These are phyloP conservation scores for Chaetodon auriga DNA, from an alignment of 2,113 vertebrate genomes.

Conservation along the genomic window DNA sequence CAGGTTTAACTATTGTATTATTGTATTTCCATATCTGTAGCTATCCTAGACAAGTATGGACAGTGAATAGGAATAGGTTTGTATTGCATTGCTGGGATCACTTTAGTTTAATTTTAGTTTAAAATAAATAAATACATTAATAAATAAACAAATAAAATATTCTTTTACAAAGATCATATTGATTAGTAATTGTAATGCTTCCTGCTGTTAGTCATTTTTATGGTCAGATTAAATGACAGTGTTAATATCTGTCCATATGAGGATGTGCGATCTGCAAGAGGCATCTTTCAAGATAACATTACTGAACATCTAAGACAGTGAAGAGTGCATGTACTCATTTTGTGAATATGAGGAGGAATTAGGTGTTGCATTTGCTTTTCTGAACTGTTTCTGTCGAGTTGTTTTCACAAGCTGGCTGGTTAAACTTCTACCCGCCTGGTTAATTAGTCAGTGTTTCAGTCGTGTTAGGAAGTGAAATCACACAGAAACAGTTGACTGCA, in stretches of 20 bases:
- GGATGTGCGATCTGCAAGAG: not conserved
- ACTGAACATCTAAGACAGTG: not conserved
- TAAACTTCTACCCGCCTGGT: slow-evolving; percentile 81
- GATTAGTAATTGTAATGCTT: not conserved
- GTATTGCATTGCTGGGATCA: not conserved
- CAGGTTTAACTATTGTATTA: not conserved
- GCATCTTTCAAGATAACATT: not conserved
- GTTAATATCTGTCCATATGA: too few relatives aligned
- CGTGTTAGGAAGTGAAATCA: slow-evolving; percentile 64
- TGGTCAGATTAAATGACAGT: too few relatives aligned
- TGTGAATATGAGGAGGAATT: not conserved
- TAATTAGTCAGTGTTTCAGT: slow-evolving; percentile 81
- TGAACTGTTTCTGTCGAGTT: slow-evolving; percentile 5
- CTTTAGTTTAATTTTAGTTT: not conserved
- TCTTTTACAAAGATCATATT: not conserved
- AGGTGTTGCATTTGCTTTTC: not conserved
- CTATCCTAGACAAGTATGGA: not conserved
- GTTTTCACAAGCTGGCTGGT: slow-evolving; percentile 56
- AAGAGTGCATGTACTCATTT: not conserved
- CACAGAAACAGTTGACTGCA: slow-evolving; percentile 65
- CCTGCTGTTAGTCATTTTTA: too few relatives aligned
- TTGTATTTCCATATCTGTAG: not conserved
- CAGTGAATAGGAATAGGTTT: not conserved
- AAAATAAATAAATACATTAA: not conserved
- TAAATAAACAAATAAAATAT: not conserved